These are phyloP conservation scores for Salarias fasciatus DNA, from an alignment of 2,797 vertebrate species.

Conservation along the genomic window DNA sequence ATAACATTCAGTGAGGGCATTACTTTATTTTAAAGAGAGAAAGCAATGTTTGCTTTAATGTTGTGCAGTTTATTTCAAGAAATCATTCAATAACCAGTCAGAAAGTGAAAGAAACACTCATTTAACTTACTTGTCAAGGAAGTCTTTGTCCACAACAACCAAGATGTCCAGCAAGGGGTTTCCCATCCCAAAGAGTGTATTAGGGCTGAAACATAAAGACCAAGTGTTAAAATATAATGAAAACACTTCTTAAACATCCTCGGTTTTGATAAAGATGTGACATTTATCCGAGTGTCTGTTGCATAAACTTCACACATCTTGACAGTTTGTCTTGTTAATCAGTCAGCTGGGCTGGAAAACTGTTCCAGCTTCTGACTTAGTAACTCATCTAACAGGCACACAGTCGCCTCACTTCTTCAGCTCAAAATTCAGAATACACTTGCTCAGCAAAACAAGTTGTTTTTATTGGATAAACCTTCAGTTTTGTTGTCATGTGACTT, in stretches of 20 bases:
- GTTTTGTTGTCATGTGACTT: conserved; percentile 32
- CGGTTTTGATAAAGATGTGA: background rate
- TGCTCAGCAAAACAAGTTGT: background rate
- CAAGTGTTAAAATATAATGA: background rate
- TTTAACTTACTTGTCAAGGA: conserved; percentile 95
- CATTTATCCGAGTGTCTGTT: background rate
- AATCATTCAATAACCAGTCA: background rate
- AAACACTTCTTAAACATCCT: background rate
- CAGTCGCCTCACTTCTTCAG: background rate
- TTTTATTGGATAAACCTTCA: conserved; percentile 10
- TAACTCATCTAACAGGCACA: background rate
- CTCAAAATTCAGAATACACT: background rate
- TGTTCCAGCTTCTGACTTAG: background rate
- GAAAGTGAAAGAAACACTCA: background rate
- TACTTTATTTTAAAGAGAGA: no score
- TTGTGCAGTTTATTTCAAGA: no score
- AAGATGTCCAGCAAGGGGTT: conserved; percentile 97
- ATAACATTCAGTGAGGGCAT: no score
- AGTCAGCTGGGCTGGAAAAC: background rate
- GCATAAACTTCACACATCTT: background rate
- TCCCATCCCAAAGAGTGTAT: conserved; percentile 97
- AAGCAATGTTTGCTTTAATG: no score
- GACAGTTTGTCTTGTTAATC: background rate
- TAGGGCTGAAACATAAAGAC: conserved; percentile 86
- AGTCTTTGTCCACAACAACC: conserved; percentile 97